phyloP scores from a whole-genome alignment of 2,113 vertebrate genomes.

The Apteryx mantelli region DNA sequence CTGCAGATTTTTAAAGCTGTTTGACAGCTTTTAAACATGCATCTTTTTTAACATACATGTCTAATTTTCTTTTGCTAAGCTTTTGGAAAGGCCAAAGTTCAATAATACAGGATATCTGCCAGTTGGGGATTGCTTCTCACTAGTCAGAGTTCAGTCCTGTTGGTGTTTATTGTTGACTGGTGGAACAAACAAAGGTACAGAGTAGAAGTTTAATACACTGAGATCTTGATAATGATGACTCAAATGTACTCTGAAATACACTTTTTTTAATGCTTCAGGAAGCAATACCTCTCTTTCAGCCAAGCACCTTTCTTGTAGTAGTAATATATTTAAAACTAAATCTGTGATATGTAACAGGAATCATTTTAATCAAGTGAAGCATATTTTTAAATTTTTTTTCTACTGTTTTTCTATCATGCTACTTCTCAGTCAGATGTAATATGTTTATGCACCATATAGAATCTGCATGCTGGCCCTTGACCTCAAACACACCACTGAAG shows the following conservation, averaged over 20 bases:
- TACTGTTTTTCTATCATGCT: background rate
- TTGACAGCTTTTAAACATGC: background rate
- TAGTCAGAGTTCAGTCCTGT: background rate
- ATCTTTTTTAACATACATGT: background rate
- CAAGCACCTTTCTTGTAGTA: background rate
- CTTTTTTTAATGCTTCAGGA: background rate
- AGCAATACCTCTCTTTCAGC: background rate
- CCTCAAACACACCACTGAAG: background rate
- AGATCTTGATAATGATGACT: background rate
- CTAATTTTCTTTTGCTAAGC: background rate
- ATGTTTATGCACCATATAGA: background rate
- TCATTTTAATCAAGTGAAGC: background rate
- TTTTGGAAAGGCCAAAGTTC: background rate
- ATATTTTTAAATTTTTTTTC: background rate
- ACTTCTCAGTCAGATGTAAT: background rate
- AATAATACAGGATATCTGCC: background rate
- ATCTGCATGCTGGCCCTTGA: background rate
- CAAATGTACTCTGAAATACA: background rate
- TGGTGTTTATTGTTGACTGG: slow-evolving; percentile 29
- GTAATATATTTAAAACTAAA: slow-evolving; percentile 38
- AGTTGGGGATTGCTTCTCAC: background rate
- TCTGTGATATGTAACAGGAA: background rate
- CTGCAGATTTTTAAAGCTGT: background rate
- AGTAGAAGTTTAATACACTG: background rate
- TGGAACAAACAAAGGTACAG: background rate